Percentiles rank a stretch among this genome's conserved stretches.
Evolutionary conservation across 1,140 invertebrate species (phyloP).

Genomic region (Pseudomyrmex pallidus): DNA sequence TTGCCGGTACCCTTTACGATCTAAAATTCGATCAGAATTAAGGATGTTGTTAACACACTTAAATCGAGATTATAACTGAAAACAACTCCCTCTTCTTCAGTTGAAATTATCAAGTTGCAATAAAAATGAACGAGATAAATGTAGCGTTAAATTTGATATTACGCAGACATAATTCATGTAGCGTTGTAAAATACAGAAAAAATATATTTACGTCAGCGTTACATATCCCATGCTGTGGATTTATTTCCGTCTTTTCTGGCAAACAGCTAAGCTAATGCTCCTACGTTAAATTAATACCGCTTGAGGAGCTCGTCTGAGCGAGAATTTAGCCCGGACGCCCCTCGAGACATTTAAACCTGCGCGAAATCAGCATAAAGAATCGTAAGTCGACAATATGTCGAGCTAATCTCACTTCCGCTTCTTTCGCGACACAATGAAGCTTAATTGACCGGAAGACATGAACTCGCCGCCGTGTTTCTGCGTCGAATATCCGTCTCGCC

Average conservation of each 20-base stretch:
- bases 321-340: background rate
- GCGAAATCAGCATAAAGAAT: constrained; percentile 39
- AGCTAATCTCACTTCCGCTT: constrained; percentile 47
- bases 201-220: background rate
- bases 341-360: constrained; percentile 9
- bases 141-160: too few species aligned
- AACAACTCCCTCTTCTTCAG: background rate
- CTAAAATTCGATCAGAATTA: too few species aligned
- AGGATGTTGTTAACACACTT: background rate
- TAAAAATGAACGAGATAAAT: background rate
- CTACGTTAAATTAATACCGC: constrained; percentile 6
- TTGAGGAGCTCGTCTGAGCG: background rate
- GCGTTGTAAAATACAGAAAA: background rate
- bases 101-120: background rate
- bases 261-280: background rate
- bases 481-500: constrained; percentile 31
- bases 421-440: constrained; percentile 47
- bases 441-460: constrained; percentile 70
- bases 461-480: constrained; percentile 16
- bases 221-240: background rate
- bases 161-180: too few species aligned
- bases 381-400: constrained; percentile 46
- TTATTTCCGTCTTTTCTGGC: background rate
- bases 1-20: too few species aligned
- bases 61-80: background rate